phyloP scores from a whole-genome alignment of 2,888 invertebrate species.

The Eupsilia transversa region DNA sequence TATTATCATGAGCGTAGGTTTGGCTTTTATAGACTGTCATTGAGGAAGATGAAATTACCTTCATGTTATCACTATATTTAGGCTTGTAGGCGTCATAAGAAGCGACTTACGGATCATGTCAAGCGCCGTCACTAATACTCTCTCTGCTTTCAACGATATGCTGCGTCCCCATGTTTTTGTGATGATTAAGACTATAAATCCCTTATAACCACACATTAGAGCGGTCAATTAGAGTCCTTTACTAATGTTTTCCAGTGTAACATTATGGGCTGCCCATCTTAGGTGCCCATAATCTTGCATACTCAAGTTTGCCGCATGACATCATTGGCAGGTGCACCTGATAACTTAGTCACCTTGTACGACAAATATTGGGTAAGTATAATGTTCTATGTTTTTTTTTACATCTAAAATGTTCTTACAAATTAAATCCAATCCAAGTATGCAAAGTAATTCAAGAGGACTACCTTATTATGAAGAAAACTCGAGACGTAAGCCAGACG shows the following conservation, averaged over 20 bases:
- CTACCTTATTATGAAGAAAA: conserved; percentile 39
- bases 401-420: background rate
- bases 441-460: conserved; percentile 32
- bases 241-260: background rate
- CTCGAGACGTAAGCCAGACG: conserved; percentile 28
- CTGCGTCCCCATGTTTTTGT: background rate
- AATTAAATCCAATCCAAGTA: conserved; percentile 27
- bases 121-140: background rate
- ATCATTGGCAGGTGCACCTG: conserved; percentile 25
- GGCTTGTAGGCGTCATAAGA: background rate
- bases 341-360: conserved; percentile 7
- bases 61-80: background rate
- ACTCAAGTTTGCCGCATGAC: conserved; percentile 9
- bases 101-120: background rate
- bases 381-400: background rate
- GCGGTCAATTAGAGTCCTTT: background rate
- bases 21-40: background rate
- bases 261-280: background rate
- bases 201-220: background rate
- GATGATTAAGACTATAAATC: background rate
- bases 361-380: background rate
- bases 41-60: background rate
- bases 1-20: background rate
- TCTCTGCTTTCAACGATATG: background rate
- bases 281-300: background rate